These are phyloP conservation scores for Lathronympha strigana DNA, from an alignment of 2,888 invertebrate species.

Conservation along the genomic window DNA sequence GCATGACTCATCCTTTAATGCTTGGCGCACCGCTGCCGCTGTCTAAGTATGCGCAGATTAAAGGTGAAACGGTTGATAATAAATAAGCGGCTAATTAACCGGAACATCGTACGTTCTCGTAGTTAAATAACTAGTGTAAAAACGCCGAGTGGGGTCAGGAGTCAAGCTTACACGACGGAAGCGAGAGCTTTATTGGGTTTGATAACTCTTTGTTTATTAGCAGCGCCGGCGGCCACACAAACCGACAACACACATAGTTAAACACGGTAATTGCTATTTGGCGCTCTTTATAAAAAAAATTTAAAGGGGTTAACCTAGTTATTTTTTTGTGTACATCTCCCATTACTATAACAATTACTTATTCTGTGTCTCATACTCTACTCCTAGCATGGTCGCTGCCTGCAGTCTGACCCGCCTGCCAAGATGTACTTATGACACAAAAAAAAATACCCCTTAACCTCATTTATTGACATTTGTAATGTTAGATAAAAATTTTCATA, in stretches of 20 bases:
- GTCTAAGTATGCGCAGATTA: background rate
- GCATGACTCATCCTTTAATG: no score
- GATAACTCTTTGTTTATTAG: constrained; percentile 2
- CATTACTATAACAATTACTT: no score
- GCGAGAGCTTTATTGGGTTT: constrained; percentile 26
- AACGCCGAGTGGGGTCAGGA: constrained; percentile 32
- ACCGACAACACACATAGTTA: background rate
- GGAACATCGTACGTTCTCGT: constrained; percentile 14
- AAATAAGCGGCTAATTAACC: constrained; percentile 29
- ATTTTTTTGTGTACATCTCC: no score
- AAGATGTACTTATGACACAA: no score
- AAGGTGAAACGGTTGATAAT: constrained; percentile 18
- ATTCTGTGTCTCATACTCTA: no score
- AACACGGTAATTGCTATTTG: background rate
- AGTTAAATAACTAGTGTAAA: constrained; percentile 34
- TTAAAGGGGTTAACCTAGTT: no score
- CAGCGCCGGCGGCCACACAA: constrained; percentile 15
- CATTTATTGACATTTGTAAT: no score
- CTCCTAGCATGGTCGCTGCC: no score
- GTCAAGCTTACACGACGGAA: constrained; percentile 34
- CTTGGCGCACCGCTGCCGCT: background rate
- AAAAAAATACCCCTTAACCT: no score
- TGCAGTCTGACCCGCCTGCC: no score
- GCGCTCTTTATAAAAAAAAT: no score
- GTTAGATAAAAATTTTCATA: no score